phyloP scores from a whole-genome alignment of 2,797 vertebrate genomes.

The Mionectes olivaceus region DNA sequence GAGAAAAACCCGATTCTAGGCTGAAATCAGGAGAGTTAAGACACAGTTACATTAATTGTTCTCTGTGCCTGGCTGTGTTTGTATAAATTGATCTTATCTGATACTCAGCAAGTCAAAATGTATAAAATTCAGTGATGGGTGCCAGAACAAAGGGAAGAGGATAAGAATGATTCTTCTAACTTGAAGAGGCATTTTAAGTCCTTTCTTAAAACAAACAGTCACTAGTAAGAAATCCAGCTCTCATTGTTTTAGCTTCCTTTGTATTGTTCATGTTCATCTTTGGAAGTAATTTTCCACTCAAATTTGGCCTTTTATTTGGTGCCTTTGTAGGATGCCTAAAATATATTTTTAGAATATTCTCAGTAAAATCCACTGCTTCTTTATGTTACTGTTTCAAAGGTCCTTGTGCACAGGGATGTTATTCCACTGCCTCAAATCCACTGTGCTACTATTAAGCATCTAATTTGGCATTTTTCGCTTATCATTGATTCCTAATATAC shows the following conservation, averaged over 20 bases:
- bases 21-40: constrained; percentile 53
- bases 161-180: not conserved
- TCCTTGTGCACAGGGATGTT: not conserved
- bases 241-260: constrained; percentile 17
- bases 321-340: not conserved
- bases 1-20: constrained; percentile 23
- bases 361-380: not conserved
- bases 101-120: constrained; percentile 21
- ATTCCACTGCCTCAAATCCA: not conserved
- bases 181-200: constrained; percentile 28
- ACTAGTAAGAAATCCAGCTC: constrained; percentile 18
- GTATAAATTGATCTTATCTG: constrained; percentile 35
- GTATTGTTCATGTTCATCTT: not conserved
- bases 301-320: not conserved
- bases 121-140: constrained; percentile 19
- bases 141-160: not conserved
- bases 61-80: constrained; percentile 35
- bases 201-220: constrained; percentile 66
- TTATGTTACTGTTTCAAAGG: not conserved
- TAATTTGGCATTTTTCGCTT: not conserved
- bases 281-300: constrained; percentile 21
- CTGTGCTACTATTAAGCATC: not conserved
- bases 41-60: constrained; percentile 39
- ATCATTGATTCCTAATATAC: not conserved
- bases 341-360: not conserved